Percentiles rank a stretch among this genome's conserved stretches.
phyloP scores from a whole-genome alignment of 2,797 vertebrate species.

The Psittacula derbiana region DNA sequence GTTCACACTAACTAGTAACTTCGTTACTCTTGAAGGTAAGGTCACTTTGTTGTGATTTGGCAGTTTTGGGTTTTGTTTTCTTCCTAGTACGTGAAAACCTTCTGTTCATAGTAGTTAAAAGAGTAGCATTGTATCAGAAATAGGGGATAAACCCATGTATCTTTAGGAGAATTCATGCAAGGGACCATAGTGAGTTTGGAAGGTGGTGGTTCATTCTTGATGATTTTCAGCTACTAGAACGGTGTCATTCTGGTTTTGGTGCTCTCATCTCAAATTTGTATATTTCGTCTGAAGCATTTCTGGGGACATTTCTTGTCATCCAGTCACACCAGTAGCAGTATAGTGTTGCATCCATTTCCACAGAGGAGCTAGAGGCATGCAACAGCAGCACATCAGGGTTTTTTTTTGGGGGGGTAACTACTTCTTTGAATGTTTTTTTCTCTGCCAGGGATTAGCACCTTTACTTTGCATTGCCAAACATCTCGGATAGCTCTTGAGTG shows the following conservation, averaged over 20 bases:
- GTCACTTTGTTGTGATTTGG: not conserved
- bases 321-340: not conserved
- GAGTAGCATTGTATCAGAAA: not conserved
- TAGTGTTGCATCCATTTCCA: not conserved
- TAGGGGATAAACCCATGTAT: not conserved
- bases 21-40: not conserved
- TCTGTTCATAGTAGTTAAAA: not conserved
- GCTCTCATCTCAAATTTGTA: not conserved
- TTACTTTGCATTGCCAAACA: not conserved
- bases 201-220: not conserved
- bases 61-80: not conserved
- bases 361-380: not conserved
- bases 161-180: not conserved
- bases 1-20: not conserved
- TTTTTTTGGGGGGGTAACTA: not conserved
- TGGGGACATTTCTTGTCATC: not conserved
- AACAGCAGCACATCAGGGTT: not conserved
- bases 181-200: not conserved
- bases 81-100: not conserved
- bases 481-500: not conserved
- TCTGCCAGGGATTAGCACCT: not conserved
- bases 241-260: not conserved
- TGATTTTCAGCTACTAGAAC: not conserved
- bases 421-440: not conserved
- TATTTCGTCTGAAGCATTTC: not conserved